Evolutionary conservation across 2,888 invertebrate species (phyloP).

Genomic region (Lasius platythorax): DNA sequence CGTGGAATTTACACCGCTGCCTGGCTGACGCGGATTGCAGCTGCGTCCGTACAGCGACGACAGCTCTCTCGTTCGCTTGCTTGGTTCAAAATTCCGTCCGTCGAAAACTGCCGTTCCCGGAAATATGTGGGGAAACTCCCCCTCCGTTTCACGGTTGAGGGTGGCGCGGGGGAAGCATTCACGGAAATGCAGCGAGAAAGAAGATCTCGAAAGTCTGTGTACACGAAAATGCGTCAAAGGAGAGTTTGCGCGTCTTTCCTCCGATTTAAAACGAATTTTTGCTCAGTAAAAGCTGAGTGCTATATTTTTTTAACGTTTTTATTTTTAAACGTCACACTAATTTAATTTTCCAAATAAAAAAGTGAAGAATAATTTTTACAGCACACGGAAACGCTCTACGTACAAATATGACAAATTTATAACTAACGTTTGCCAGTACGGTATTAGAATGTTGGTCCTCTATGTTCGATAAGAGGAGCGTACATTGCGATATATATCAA

Average conservation of each 20-base stretch:
- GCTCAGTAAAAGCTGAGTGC: not conserved
- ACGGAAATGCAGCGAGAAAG: not conserved
- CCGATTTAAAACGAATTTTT: not conserved
- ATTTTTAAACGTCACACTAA: not conserved
- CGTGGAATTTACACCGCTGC: slow-evolving; percentile 2
- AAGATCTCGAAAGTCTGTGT: not conserved
- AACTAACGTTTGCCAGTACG: slow-evolving; percentile 1
- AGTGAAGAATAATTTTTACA: not conserved
- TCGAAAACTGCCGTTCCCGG: not conserved
- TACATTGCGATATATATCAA: slow-evolving; percentile 19
- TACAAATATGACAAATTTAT: not conserved
- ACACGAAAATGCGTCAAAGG: not conserved
- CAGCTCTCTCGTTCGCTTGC: slow-evolving; percentile 8
- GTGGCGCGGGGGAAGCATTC: not conserved
- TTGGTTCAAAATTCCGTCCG: not conserved
- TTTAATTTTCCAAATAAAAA: slow-evolving; percentile 5
- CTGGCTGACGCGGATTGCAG: not conserved
- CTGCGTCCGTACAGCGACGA: not conserved
- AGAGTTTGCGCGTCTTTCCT: not conserved
- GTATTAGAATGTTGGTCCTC: slow-evolving; percentile 17
- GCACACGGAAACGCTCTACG: not conserved
- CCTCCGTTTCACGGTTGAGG: not conserved
- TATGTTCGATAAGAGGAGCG: slow-evolving; percentile 34
- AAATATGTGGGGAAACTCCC: not conserved
- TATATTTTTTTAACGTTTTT: not conserved